Evolutionary conservation across 2,888 invertebrate species (phyloP), one percentile per base, ranked within the genome.

Genomic region (Deilephila porcellus): DNA sequence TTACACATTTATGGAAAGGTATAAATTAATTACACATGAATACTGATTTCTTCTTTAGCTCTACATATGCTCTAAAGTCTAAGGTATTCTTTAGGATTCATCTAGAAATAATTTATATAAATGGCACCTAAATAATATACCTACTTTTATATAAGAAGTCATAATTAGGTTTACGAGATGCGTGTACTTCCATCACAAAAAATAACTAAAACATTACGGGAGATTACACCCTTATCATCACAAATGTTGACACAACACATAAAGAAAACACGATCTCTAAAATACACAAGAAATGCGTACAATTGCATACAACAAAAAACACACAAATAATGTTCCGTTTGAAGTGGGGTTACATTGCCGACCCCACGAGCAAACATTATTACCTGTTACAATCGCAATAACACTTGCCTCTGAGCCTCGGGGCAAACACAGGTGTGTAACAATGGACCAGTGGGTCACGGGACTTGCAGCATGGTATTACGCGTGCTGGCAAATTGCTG

Each of bases 381-480:
- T 85, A 86, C 86, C 87, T 86, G 87, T 83, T 81, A 79, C 73
- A 76, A 78, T 75, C 75, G 77, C 74, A 75, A 74, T 70, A 74
- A 78, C 86, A 90, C 88, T 89, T 88, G 90, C 83, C 60, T 72
- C 80, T 87, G 81, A 92, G 90, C 91, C 84, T 74, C 71, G 83
- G 84, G 90, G 91, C 83, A 93, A 93, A 93, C 83, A 93, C 93
- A 93, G 93, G 93, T 93, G 93, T 80, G 79, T 78, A 71, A 45
- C 11, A 64, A 72, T 56, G 56, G 63, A 64, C 14, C 72, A 64
- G 64, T 17, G 56, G 56, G 32, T 59, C 64, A 4, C n/a, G 8
- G 20, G 3, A n/a, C 37, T 37, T 52, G n/a, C 25, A 52, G 45
- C 25, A 45, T 20, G 25, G 20, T 20, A 45, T 45, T 45, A 14